Conservation (phyloP, 2,113 vertebrate species). For the Tachuris rubrigastra region DNA sequence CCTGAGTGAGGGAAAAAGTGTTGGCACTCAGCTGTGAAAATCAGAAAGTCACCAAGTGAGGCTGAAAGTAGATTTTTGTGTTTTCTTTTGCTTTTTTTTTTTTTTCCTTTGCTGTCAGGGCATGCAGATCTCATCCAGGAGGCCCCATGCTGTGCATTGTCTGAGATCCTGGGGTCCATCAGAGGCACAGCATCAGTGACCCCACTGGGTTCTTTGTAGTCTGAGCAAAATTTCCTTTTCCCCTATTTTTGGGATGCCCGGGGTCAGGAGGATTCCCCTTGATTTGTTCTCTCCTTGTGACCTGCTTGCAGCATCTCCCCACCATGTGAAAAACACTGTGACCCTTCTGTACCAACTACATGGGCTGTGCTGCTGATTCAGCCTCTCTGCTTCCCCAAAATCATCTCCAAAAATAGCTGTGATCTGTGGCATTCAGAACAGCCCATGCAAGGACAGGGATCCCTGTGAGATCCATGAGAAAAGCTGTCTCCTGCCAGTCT, state of each 20-base stretch:
- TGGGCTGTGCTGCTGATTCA: neutral
- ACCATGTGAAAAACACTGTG: neutral
- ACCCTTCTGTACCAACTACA: neutral
- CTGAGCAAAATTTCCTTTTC: neutral
- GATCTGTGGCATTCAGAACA: neutral
- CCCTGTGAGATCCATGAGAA: neutral
- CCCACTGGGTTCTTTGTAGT: neutral
- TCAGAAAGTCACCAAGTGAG: neutral
- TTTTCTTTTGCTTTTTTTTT: neutral
- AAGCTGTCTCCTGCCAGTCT: neutral
- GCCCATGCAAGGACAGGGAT: neutral
- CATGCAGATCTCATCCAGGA: neutral
- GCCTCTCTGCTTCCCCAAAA: neutral
- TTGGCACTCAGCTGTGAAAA: neutral
- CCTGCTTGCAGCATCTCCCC: neutral
- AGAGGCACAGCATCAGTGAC: neutral
- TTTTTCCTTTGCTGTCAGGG: neutral
- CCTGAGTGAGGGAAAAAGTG: neutral
- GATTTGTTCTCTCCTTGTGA: neutral
- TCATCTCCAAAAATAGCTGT: rapidly evolving
- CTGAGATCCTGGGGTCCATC: neutral
- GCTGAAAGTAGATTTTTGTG: neutral
- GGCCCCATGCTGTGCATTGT: neutral
- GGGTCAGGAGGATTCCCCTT: neutral
- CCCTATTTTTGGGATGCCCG: neutral